Base-by-base conservation (phyloP, 2,113 vertebrate species). In the Xiphophorus maculatus region DNA sequence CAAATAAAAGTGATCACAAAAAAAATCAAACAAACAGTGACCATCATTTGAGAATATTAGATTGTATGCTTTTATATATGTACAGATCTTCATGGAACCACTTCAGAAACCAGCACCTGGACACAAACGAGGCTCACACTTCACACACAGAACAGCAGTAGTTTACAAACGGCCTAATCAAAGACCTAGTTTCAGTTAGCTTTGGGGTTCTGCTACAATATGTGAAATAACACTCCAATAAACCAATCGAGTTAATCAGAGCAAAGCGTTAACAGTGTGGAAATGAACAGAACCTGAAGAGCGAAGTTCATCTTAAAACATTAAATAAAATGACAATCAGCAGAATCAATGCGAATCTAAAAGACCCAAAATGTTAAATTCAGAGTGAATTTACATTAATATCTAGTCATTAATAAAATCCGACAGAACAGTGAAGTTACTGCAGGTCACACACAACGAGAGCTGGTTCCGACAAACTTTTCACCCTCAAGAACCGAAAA, bases 121-220 rank as follows among this genome's bases (percentile, higher is more conserved):
- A 94, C 88, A 95, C 92, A 91, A 94, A 96, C 93, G 93, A 94
- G 94, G 73, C 73, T 74, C 87, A 93, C 90, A 92, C 89, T 82
- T 89, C 91, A 95, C 84, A 91, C 85, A 91, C 85, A 81, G 12
- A 90, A 95, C 90, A 92, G 73, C 78, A 81, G 86, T 91, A 91
- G 86, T 86, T 89, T 87, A 92, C 82, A 93, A 91, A 87, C 75
- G 71, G 89, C 91, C 87, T 87, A 27, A 90, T 95, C 95, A 79
- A 95, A 95, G 94, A 95, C 95, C 95, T 94, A 80, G 94, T 91
- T 89, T 88, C 92, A 87, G 77, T 88, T 66, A 79, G 70, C 72
- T 86, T 82, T 84, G 74, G 73, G 78, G 48, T 78, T 73, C 67
- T 54, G 74, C 63, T 40, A 80, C 60, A 35, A 86, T 73, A 61